Evolutionary conservation across 2,113 vertebrate species (phyloP).

Genomic region (Leptosomus discolor): DNA sequence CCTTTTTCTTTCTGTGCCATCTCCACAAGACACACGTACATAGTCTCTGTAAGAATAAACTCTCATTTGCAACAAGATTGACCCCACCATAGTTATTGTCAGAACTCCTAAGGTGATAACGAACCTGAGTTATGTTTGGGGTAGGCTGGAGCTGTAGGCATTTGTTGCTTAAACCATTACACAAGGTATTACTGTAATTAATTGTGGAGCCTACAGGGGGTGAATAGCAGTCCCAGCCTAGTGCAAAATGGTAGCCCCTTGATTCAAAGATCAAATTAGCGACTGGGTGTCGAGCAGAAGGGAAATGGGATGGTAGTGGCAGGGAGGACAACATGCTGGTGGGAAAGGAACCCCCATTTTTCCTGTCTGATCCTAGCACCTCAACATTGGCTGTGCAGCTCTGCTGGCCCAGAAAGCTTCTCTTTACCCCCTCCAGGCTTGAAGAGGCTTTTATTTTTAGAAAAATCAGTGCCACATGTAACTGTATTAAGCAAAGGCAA

Average conservation of each 20-base stretch:
- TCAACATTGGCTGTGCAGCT: background rate
- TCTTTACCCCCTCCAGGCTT: background rate
- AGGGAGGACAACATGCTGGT: background rate
- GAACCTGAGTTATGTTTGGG: background rate
- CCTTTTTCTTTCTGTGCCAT: background rate
- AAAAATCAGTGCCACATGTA: background rate
- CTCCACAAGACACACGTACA: background rate
- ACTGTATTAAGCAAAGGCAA: background rate
- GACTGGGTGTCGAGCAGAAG: background rate
- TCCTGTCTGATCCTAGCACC: background rate
- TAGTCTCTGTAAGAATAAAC: background rate
- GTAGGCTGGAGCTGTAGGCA: background rate
- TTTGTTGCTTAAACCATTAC: background rate
- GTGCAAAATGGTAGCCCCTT: background rate
- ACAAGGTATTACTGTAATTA: background rate
- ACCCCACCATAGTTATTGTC: background rate
- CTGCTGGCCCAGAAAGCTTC: background rate
- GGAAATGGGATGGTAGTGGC: background rate
- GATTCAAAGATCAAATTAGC: conserved; percentile 19
- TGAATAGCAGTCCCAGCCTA: background rate
- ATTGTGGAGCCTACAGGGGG: background rate
- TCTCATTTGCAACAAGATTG: background rate
- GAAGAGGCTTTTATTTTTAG: background rate
- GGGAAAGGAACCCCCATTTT: conserved; percentile 21
- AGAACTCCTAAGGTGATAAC: background rate